Percentiles rank a stretch among this genome's conserved stretches.
Evolutionary conservation across 2,113 vertebrate species (phyloP).

Genomic region (Oncorhynchus masou): DNA sequence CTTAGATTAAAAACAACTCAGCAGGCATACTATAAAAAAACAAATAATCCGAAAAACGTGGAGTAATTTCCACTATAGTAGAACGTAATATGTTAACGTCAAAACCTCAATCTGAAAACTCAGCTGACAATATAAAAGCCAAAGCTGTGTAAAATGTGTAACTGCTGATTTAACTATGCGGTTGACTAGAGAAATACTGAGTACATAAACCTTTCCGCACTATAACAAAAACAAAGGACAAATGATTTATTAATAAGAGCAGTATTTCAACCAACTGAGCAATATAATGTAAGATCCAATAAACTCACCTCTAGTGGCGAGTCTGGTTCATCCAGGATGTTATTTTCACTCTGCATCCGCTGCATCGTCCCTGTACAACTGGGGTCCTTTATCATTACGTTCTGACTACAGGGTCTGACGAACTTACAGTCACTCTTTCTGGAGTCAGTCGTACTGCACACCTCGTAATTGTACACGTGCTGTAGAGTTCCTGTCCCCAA

Average conservation of each 20-base stretch:
- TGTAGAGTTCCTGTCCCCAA: too few relatives aligned
- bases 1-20: background rate
- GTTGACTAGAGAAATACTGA: background rate
- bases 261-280: background rate
- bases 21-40: background rate
- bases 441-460: conserved; percentile 60
- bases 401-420: conserved; percentile 12
- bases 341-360: background rate
- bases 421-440: conserved; percentile 65
- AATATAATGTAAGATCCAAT: background rate
- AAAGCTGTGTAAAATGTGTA: background rate
- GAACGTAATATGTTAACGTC: too few relatives aligned
- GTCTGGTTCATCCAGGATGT: background rate
- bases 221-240: background rate
- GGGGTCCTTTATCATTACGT: conserved; percentile 6
- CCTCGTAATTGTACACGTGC: too few relatives aligned
- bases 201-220: background rate
- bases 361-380: conserved; percentile 7
- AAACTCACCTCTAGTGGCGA: conserved; percentile 22
- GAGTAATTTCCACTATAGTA: too few relatives aligned
- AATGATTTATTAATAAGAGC: background rate
- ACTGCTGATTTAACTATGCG: background rate
- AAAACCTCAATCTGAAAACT: too few relatives aligned
- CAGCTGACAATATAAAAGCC: too few relatives aligned
- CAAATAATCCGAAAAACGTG: too few relatives aligned